phyloP scores from a whole-genome alignment of 2,113 vertebrate genomes.

The Bucco capensis region DNA sequence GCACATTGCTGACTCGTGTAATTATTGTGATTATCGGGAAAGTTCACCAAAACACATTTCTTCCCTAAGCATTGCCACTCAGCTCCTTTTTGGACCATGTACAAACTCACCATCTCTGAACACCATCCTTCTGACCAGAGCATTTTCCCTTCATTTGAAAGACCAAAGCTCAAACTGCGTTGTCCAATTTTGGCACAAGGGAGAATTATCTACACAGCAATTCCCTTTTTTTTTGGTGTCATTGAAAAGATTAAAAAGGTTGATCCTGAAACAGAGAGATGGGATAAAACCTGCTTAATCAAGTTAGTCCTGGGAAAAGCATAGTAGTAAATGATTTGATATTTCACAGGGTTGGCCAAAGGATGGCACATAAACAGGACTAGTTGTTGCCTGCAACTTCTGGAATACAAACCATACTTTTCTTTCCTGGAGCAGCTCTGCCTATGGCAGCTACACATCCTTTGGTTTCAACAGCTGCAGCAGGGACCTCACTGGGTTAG shows the following conservation, averaged over 20 bases:
- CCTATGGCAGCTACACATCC: background rate
- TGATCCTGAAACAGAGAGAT: background rate
- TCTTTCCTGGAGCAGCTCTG: background rate
- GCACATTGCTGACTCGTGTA: rapidly evolving
- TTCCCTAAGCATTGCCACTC: background rate
- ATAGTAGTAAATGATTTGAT: background rate
- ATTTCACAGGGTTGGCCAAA: background rate
- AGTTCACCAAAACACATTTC: background rate
- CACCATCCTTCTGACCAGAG: background rate
- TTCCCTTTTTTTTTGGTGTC: background rate
- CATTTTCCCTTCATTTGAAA: background rate
- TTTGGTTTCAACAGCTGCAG: background rate
- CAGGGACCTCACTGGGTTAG: background rate
- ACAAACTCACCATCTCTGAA: background rate
- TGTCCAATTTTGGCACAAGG: background rate
- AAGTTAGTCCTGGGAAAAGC: background rate
- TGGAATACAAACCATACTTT: background rate
- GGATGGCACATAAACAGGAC: background rate
- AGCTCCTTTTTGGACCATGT: background rate
- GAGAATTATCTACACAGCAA: background rate
- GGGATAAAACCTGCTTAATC: background rate
- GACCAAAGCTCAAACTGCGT: background rate
- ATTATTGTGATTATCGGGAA: background rate
- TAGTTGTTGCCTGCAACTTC: background rate
- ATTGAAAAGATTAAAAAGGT: background rate